phyloP scores from a whole-genome alignment of 2,113 vertebrate genomes.

The Carettochelys insculpta region DNA sequence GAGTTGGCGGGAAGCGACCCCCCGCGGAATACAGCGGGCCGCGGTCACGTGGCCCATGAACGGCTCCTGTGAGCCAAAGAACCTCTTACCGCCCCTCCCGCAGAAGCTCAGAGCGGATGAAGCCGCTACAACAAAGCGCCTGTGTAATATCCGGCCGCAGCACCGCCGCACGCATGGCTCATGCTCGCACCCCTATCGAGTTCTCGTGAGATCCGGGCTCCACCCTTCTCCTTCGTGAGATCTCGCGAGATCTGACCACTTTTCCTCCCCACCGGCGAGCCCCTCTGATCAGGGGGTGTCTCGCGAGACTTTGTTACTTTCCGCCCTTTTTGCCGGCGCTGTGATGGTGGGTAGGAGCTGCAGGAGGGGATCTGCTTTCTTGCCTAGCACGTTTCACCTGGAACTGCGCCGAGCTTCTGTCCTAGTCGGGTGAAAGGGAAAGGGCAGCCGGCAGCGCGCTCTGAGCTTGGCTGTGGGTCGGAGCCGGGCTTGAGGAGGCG shows the following conservation, averaged over 20 bases:
- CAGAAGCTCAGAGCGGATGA: no score
- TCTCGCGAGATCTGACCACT: conserved; percentile 14
- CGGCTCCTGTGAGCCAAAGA: no score
- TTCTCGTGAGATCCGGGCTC: no score
- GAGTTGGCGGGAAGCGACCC: no score
- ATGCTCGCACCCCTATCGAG: no score
- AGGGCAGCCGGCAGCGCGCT: fast-evolving
- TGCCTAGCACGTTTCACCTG: background rate
- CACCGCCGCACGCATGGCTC: no score
- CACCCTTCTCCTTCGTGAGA: fast-evolving
- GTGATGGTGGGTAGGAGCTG: conserved; percentile 48
- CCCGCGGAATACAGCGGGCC: no score
- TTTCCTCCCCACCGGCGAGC: background rate
- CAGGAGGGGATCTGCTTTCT: background rate
- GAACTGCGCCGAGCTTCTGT: fast-evolving
- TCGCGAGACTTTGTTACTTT: background rate
- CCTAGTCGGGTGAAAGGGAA: background rate
- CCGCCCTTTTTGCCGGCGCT: background rate
- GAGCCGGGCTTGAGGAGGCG: background rate
- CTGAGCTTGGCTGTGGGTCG: no score
- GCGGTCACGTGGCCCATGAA: no score
- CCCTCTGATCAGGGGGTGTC: background rate
- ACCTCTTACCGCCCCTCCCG: no score
- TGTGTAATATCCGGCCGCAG: no score
- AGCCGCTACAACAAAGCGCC: no score